These are phyloP conservation scores for Agrotis segetum DNA, from an alignment of 2,888 invertebrate genomes.

Conservation along the genomic window DNA sequence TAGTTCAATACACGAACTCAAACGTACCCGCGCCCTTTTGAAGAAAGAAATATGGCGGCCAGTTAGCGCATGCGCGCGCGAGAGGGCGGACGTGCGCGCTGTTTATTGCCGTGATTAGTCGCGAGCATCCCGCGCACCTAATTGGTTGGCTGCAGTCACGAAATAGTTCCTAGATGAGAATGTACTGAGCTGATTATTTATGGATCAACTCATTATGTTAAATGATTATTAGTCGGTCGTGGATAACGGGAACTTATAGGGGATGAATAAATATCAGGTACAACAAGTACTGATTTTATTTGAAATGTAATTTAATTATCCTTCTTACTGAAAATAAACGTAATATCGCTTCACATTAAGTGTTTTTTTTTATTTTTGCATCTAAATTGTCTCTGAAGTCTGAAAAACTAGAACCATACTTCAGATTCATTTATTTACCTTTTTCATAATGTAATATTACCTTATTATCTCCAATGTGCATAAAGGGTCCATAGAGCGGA, in stretches of 20 bases:
- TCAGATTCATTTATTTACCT: too few species aligned
- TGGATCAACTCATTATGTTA: slow-evolving; percentile 48
- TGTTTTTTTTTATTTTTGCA: too few species aligned
- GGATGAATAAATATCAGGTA: neutral
- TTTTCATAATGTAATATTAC: too few species aligned
- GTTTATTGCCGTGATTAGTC: slow-evolving; percentile 72
- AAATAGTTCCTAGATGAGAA: slow-evolving; percentile 58
- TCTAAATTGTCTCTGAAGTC: too few species aligned
- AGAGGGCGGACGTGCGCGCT: slow-evolving; percentile 68
- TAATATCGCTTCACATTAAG: too few species aligned
- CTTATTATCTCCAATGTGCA: too few species aligned
- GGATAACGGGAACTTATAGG: neutral
- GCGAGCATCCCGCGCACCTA: slow-evolving; percentile 64
- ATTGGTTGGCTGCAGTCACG: slow-evolving; percentile 73
- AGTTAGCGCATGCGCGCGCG: slow-evolving; percentile 62
- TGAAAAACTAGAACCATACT: too few species aligned
- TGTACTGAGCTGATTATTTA: slow-evolving; percentile 50
- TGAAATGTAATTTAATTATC: neutral
- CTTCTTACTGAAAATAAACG: neutral
- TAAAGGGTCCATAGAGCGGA: neutral
- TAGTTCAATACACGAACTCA: slow-evolving; percentile 59
- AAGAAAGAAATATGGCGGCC: slow-evolving; percentile 73
- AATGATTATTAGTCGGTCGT: slow-evolving; percentile 23
- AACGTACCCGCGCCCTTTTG: slow-evolving; percentile 72
- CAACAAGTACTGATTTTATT: neutral